Evolutionary conservation across 2,888 invertebrate genomes (phyloP), one percentile per base, ranked within the genome.

Genomic region (Neria commutata): DNA sequence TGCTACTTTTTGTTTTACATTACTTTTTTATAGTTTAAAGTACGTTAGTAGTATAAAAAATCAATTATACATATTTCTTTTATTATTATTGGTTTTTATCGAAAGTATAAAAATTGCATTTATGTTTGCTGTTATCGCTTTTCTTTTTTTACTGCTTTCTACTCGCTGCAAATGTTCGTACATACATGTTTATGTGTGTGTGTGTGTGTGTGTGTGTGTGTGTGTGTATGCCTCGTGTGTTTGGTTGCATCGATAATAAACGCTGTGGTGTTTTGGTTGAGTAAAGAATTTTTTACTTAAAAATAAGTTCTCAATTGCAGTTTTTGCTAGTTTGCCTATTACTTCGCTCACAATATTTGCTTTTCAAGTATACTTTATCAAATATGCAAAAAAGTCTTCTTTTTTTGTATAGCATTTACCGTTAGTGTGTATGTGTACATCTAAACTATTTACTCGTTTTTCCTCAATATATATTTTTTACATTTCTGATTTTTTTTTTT

Each of bases 61-160:
- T 68, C 74, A 74, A n/a, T n/a, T n/a, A n/a, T n/a, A n/a, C n/a
- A n/a, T n/a, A n/a, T n/a, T n/a, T n/a, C n/a, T n/a, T n/a, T n/a
- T n/a, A n/a, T n/a, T n/a, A n/a, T n/a, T n/a, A n/a, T n/a, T n/a
- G n/a, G n/a, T n/a, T 74, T 71, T 65, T 74, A 73, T 73, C 72
- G 75, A 74, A 73, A 73, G 72, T 73, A 73, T 73, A 75, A 75
- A 72, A 72, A 72, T 74, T 67, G 73, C 73, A 69, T n/a, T n/a
- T n/a, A n/a, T n/a, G n/a, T 73, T 72, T 71, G 71, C 73, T 67
- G 50, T 65, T 64, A 60, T 62, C 25, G 5, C 24, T 33, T 48
- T 66, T 66, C 53, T 57, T 58, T 58, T 65, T 57, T 53, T 25
- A 62, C 49, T 51, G 29, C 50, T 46, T 54, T 56, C 40, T 14